Evolutionary conservation across 2,797 vertebrate genomes (phyloP).

Genomic region (Threskiornis aethiopicus): DNA sequence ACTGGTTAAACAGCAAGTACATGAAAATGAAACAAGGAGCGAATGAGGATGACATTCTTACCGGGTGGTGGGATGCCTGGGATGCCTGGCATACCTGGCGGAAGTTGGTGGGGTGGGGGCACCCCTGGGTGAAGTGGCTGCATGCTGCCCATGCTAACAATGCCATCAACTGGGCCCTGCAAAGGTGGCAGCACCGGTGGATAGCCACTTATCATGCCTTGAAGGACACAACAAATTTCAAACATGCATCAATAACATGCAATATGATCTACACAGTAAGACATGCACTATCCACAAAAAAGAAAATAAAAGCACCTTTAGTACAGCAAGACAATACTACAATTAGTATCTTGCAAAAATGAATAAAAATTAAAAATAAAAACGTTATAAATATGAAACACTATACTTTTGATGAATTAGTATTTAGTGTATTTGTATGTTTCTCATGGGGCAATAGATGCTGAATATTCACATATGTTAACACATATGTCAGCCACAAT

Average conservation of each 20-base stretch:
- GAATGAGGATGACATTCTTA: slow-evolving; percentile 89
- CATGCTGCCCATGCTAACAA: slow-evolving; percentile 94
- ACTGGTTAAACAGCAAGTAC: slow-evolving; percentile 74
- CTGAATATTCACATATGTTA: slow-evolving; percentile 55
- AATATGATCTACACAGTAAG: slow-evolving; percentile 77
- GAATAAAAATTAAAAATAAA: slow-evolving; percentile 50
- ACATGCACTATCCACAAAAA: slow-evolving; percentile 78
- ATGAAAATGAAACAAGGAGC: slow-evolving; percentile 83
- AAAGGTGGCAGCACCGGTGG: slow-evolving; percentile 88
- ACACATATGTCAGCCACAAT: slow-evolving; percentile 63
- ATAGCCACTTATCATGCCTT: slow-evolving; percentile 93
- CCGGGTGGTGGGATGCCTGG: slow-evolving; percentile 88
- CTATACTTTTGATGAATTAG: slow-evolving; percentile 73
- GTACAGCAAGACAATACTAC: slow-evolving; percentile 70
- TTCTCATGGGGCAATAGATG: slow-evolving; percentile 38
- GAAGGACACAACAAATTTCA: slow-evolving; percentile 92
- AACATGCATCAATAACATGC: slow-evolving; percentile 96
- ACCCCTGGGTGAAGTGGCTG: slow-evolving; percentile 90
- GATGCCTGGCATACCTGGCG: slow-evolving; percentile 85
- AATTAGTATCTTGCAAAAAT: slow-evolving; percentile 79
- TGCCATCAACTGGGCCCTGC: slow-evolving; percentile 88
- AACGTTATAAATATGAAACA: slow-evolving; percentile 66
- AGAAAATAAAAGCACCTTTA: slow-evolving; percentile 65
- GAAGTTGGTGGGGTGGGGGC: slow-evolving; percentile 88
- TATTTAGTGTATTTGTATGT: slow-evolving; percentile 65